Evolutionary conservation across 2,113 vertebrate species (phyloP), one percentile per base, ranked within the genome.

Genomic region (Dromas ardeola): DNA sequence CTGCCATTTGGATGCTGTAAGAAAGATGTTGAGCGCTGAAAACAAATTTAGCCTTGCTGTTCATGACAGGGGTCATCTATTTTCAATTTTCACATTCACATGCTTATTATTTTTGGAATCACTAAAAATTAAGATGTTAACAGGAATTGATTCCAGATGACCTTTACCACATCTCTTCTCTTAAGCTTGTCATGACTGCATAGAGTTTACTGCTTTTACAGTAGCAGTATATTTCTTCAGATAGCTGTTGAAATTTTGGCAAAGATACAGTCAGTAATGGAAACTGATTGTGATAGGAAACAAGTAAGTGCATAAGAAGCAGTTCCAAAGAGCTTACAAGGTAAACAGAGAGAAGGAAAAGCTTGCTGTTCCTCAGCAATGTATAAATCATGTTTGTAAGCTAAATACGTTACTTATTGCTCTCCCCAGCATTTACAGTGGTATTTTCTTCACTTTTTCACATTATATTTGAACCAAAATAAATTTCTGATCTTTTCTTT

Each of bases 361-460:
- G 1, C 17, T 77, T 77, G 11, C 8, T 77, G 6, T 70, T 72
- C 17, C 18, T 69, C 40, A 65, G 9, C 7, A 73, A 65, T 5
- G 1, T 26, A 56, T 49, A 62, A 70, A 52, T 22, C 13, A 43
- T 34, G 7, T 56, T 78, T 7, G 4, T 34, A 59, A 87, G 14
- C 0, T 45, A 50, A 61, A 66, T 34, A 16, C 0, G 0, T 50
- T 66, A 30, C 3, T 81, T 56, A 40, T 15, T 70, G 2, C 3
- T 70, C 8, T 66, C 49, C 4, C 5, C 1, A 47, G 4, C 12
- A 53, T 55, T 86, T 79, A 5, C 11, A 81, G 25, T 52, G 13
- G 0, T 26, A 58, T 91, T 91, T 88, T 86, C 16, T 63, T 62
- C 18, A 36, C 1, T n/a, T 69, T 80, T 92, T 29, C 13, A 22